Evolutionary conservation across 2,113 vertebrate genomes (phyloP).

Genomic region (Gavia stellata): DNA sequence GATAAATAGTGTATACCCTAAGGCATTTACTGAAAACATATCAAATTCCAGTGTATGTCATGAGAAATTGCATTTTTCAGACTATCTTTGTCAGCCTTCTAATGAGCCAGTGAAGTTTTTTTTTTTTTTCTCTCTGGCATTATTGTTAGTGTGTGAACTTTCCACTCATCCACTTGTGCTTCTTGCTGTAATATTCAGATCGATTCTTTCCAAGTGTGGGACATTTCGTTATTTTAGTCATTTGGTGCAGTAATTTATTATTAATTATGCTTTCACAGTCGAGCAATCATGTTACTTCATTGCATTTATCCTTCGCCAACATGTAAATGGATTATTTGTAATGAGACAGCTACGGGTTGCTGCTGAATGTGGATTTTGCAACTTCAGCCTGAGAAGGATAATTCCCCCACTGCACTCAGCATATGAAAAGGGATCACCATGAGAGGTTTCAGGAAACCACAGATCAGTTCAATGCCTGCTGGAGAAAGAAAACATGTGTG

Average conservation of each 20-base stretch:
- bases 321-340: background rate
- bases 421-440: background rate
- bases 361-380: background rate
- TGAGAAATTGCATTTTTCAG: background rate
- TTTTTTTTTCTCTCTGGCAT: background rate
- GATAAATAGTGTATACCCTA: background rate
- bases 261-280: background rate
- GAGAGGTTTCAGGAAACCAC: background rate
- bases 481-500: background rate
- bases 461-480: background rate
- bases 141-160: background rate
- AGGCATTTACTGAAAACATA: background rate
- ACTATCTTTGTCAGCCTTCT: background rate
- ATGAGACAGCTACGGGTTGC: background rate
- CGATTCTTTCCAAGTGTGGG: background rate
- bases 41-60: background rate
- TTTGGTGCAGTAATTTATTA: background rate
- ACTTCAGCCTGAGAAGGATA: background rate
- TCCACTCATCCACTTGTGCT: background rate
- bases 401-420: background rate
- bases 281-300: background rate
- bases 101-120: background rate
- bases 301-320: background rate
- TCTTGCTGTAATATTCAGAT: background rate
- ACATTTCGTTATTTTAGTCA: background rate